A percentile compares a stretch with the other conserved stretches of the same genome.
Evolutionary conservation across 2,797 vertebrate species (phyloP).

Genomic region (Ammospiza maritima): DNA sequence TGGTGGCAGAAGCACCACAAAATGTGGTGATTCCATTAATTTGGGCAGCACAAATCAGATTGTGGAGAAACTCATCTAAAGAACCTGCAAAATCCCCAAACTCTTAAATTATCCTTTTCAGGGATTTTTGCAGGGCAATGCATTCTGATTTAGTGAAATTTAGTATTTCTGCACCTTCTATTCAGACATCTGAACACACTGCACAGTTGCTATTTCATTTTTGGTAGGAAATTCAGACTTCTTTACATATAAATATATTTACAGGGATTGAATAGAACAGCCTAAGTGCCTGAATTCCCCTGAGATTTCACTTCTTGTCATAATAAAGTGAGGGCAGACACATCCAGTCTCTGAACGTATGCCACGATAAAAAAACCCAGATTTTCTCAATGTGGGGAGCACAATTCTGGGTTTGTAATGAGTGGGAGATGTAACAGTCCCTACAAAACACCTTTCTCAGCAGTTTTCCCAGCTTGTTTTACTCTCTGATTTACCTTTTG

Average conservation of each 20-base stretch:
- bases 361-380: fast-evolving
- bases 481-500: background rate
- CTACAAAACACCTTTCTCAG: background rate
- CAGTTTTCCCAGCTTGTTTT: background rate
- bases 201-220: background rate
- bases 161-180: fast-evolving
- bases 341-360: background rate
- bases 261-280: background rate
- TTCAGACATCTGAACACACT: background rate
- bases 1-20: background rate
- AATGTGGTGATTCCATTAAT: background rate
- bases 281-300: background rate
- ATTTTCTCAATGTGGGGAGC: background rate
- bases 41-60: background rate
- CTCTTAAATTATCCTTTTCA: background rate
- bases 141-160: background rate
- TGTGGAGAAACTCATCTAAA: background rate
- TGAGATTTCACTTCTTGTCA: background rate
- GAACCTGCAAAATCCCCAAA: background rate
- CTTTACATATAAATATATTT: background rate
- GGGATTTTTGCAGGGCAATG: background rate
- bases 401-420: background rate
- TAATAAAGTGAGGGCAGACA: background rate
- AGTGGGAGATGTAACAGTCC: background rate
- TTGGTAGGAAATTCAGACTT: background rate